Evolutionary conservation across 1,140 invertebrate genomes (phyloP), one percentile per base, ranked within the genome.

Genomic region (Himalopsyche phryganea): DNA sequence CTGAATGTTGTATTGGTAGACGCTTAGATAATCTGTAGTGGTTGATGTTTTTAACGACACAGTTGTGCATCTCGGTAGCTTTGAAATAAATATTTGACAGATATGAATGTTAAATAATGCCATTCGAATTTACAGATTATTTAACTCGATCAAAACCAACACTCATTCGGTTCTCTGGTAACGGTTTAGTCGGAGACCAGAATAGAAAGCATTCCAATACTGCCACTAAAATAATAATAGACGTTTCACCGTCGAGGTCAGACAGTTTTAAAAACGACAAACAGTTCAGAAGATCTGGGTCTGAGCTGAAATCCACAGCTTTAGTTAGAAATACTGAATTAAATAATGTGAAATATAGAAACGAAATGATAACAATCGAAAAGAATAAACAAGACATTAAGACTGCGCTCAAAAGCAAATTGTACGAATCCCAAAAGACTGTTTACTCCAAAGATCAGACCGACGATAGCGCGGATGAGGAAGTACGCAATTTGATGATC

Each of bases 171-270:
- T 33, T 18, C 4, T 2, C 23, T 11, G 18, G 42, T 45, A 45
- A 45, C n/a, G 18, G 17, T 17, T 17, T 4, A 11, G 20, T 23
- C 9, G 1, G 45, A 55, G 5, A 40, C 17, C 28, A 55, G 32
- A 38, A 33, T 32, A 33, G 46, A 41, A 57, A 57, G 42, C 23
- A 44, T 49, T 11, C 40, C 5, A 72, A 66, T 3, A 71, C 69
- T 9, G 72, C 71, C 6, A 76, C 71, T 6, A 76, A 72, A 67
- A 75, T 75, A 53, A 73, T 70, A 6, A 75, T 76, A 15, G 73
- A 75, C 60, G 61, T 74, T n/a, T 66, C 69, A n/a, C 71, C 71
- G 10, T 42, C 41, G 2, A 59, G 59, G 47, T 19, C 32, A 28
- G 32, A 18, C 10, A 20, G 11, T 18, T 28, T 13, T 6, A n/a